Evolutionary conservation across 1,140 invertebrate genomes (phyloP), one percentile per base, ranked within the genome.

Genomic region (Battus philenor): DNA sequence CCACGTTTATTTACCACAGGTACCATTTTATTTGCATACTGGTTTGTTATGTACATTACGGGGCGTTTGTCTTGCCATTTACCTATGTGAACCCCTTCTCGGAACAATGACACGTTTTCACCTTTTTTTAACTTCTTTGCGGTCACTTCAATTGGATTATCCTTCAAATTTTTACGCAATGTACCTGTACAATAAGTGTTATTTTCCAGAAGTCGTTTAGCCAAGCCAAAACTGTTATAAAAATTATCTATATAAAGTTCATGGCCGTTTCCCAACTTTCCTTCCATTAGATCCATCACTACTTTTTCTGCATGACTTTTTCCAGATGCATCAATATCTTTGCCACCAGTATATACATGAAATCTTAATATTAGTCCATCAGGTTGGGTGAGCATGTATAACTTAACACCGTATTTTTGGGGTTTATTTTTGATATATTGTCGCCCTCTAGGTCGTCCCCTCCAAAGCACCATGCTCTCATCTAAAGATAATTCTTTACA

Each of bases 331-430:
- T n/a, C n/a, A 36, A 44, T 31, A 17, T 11, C 39, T 54, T 38
- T 18, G 39, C 45, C 45, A 12, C 45, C 45, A 27, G 46, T 48
- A 44, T 54, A 48, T 30, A 44, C 24, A 4, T 18, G 22, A 9
- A 69, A 44, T 36, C 62, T 49, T 44, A 64, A 76, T 6, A 76
- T 83, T 33, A 81, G 83, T 0, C 69, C 73, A 6, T 61, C 46
- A 13, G 43, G 47, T 31, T 51, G 56, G 44, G 74, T 79, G 7
- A 81, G 38, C 47, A 84, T 85, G 51, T 64, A 83, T 22, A 83
- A 32, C 57, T 83, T 83, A 0, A 83, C 67, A n/a, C 73, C 75
- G 62, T 73, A 83, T 63, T 77, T 80, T 31, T 76, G 67, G 4
- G 50, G 32, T 60, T 82, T 84, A 44, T 73, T 66, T 47, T 61